Evolutionary conservation across 1,140 invertebrate genomes (phyloP).

Genomic region (Holcopasites calliopsidis): DNA sequence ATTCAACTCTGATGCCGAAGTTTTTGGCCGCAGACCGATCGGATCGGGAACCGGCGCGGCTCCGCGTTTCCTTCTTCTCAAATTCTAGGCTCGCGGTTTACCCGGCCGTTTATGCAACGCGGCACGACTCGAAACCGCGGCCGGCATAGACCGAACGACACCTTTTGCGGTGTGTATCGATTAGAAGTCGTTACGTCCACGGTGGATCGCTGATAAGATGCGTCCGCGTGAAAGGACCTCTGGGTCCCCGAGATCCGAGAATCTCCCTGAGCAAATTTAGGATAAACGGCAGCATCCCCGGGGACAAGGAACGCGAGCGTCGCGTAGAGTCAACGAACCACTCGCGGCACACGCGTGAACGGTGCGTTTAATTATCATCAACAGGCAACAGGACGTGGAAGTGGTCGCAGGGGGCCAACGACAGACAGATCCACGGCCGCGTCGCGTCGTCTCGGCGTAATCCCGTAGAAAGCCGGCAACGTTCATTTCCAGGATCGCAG

Average conservation of each 20-base stretch:
- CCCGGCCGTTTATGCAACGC: conserved; percentile 18
- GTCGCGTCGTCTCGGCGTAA: conserved; percentile 40
- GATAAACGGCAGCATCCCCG: neutral
- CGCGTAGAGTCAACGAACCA: neutral
- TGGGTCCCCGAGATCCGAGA: no score
- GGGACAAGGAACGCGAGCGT: neutral
- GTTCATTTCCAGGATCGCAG: conserved; percentile 51
- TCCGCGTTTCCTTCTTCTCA: conserved; percentile 33
- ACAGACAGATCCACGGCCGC: conserved; percentile 28
- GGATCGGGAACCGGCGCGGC: neutral
- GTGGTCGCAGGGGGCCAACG: conserved; percentile 35
- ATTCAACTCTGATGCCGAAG: conserved; percentile 28
- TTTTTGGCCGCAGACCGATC: conserved; percentile 17
- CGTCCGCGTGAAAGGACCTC: neutral
- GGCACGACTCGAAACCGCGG: neutral
- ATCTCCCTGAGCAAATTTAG: neutral
- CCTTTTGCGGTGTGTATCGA: conserved; percentile 8
- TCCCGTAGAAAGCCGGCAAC: conserved; percentile 49
- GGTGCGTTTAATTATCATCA: conserved; percentile 46
- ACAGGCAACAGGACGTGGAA: conserved; percentile 25
- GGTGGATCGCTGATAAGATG: neutral
- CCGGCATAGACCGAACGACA: conserved; percentile 3
- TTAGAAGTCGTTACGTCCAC: neutral
- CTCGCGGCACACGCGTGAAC: neutral
- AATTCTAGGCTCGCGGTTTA: conserved; percentile 17